Evolutionary conservation across 1,140 invertebrate genomes (phyloP).

Genomic region (Drosophila prosaltans): DNA sequence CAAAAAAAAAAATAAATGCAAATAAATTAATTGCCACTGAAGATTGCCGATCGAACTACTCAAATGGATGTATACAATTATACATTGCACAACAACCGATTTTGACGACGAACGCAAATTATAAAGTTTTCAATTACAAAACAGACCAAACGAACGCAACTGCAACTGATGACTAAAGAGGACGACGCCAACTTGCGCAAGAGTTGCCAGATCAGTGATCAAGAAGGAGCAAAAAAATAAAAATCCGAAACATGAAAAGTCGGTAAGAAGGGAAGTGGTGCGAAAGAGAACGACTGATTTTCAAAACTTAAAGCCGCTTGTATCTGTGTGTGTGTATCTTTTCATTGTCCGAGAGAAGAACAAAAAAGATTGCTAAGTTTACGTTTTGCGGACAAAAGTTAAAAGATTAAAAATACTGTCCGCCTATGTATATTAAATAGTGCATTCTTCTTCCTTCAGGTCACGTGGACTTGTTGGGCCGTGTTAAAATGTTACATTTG

Average conservation of each 20-base stretch:
- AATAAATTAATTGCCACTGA: not conserved
- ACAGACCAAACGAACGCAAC: not conserved
- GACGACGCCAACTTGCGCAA: not conserved
- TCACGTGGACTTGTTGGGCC: slow-evolving; percentile 93
- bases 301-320: not conserved
- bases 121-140: not conserved
- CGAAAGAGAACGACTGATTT: not conserved
- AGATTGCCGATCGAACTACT: not conserved
- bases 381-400: no score
- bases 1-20: not conserved
- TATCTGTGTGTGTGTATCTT: no score
- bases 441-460: slow-evolving; percentile 69
- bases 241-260: not conserved
- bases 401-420: no score
- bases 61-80: not conserved
- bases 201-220: slow-evolving; percentile 1
- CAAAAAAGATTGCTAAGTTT: no score
- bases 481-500: slow-evolving; percentile 95
- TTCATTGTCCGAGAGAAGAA: no score
- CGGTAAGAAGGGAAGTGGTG: not conserved
- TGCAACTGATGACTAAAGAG: not conserved
- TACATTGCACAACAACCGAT: not conserved
- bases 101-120: not conserved
- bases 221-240: not conserved
- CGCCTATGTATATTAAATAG: not conserved